Conservation (phyloP, 2,888 invertebrate genomes). For the Meganola albula region DNA sequence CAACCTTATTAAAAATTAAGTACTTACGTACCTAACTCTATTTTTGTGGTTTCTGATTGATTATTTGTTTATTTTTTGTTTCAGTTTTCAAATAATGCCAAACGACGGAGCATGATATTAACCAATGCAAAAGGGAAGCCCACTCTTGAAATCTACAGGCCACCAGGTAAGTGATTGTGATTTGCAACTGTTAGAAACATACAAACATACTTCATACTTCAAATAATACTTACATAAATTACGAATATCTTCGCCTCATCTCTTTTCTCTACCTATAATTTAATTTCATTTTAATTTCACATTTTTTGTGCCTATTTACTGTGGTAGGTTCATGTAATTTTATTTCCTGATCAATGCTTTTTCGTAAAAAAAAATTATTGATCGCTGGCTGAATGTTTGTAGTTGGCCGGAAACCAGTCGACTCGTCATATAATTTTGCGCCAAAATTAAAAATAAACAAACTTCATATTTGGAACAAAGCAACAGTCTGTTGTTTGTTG, state of each 20-base stretch:
- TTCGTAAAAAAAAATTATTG: too few relatives aligned
- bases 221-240: too few relatives aligned
- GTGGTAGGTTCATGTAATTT: too few relatives aligned
- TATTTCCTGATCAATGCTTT: too few relatives aligned
- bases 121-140: slow-evolving; percentile 85
- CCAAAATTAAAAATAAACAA: slow-evolving; percentile 77
- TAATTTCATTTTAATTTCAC: too few relatives aligned
- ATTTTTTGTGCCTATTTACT: too few relatives aligned
- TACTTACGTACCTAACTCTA: too few relatives aligned
- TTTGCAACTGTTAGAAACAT: too few relatives aligned
- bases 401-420: slow-evolving; percentile 51
- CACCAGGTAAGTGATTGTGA: slow-evolving; percentile 88
- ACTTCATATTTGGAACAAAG: slow-evolving; percentile 68
- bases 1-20: too few relatives aligned
- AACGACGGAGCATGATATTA: slow-evolving; percentile 85
- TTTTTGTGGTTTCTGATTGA: neutral
- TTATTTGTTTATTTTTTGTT: slow-evolving; percentile 27
- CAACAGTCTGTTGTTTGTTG: slow-evolving; percentile 73
- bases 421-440: slow-evolving; percentile 59
- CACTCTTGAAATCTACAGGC: slow-evolving; percentile 91
- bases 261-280: too few relatives aligned
- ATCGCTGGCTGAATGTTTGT: slow-evolving; percentile 36
- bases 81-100: slow-evolving; percentile 80
- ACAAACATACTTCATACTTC: too few relatives aligned
- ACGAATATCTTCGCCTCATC: too few relatives aligned